Conservation (phyloP, 2,888 invertebrate species). For the Meteorus colon region DNA sequence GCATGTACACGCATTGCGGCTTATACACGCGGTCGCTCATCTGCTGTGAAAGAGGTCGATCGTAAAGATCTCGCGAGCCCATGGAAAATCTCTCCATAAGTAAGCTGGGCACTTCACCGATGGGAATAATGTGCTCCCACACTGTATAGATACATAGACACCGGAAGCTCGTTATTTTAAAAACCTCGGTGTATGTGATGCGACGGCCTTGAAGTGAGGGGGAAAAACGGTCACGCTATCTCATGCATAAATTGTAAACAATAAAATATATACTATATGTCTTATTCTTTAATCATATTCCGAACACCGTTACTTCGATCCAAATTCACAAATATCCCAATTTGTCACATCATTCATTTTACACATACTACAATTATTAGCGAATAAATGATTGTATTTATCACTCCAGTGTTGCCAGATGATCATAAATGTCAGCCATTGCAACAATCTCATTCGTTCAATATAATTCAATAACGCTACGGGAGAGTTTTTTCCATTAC, state of each 20-base stretch:
- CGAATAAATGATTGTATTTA: constrained; percentile 12
- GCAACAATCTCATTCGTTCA: constrained; percentile 47
- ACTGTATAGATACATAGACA: constrained; percentile 30
- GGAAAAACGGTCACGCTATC: constrained; percentile 28
- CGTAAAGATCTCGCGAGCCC: constrained; percentile 43
- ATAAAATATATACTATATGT: background rate
- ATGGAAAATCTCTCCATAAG: constrained; percentile 40
- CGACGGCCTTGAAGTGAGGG: constrained; percentile 47
- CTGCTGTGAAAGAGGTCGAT: constrained; percentile 43
- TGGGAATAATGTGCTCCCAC: constrained; percentile 51
- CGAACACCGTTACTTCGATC: too few relatives aligned
- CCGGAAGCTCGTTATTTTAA: constrained; percentile 69
- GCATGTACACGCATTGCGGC: constrained; percentile 31
- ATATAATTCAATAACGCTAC: constrained; percentile 37
- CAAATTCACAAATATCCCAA: too few relatives aligned
- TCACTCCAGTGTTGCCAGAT: background rate
- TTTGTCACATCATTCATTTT: too few relatives aligned
- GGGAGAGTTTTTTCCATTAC: constrained; percentile 45
- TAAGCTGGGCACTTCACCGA: constrained; percentile 33
- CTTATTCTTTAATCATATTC: background rate
- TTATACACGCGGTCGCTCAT: constrained; percentile 5
- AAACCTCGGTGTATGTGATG: constrained; percentile 43
- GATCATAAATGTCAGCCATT: constrained; percentile 47
- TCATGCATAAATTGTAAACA: background rate
- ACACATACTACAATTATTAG: background rate